Evolutionary conservation across 2,888 invertebrate genomes (phyloP).

Genomic region (Zhuqinia jingwanae): DNA sequence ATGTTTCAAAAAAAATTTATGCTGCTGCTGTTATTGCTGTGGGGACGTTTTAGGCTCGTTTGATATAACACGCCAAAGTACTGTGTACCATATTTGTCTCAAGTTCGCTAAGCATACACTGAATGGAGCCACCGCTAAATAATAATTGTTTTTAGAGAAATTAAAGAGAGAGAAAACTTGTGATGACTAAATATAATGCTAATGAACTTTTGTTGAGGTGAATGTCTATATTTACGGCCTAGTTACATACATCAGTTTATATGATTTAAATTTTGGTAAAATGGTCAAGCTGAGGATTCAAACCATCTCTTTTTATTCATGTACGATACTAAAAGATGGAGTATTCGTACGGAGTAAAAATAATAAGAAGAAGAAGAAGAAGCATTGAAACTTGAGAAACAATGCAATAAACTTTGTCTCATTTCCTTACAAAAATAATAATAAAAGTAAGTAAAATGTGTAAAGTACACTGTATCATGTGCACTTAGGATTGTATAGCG

Average conservation of each 20-base stretch:
- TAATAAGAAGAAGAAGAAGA: too few species aligned
- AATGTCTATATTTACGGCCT: too few species aligned
- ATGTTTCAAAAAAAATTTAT: neutral
- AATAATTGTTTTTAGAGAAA: neutral
- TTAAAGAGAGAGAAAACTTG: too few species aligned
- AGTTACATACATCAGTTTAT: too few species aligned
- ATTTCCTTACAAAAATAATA: neutral
- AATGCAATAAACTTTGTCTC: neutral
- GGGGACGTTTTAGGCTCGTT: too few species aligned
- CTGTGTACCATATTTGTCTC: neutral
- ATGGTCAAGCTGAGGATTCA: neutral
- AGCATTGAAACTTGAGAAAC: neutral
- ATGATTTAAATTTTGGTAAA: neutral
- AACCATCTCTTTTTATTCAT: too few species aligned
- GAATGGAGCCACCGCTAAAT: neutral
- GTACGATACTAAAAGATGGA: too few species aligned
- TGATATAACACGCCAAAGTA: too few species aligned
- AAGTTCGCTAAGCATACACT: neutral
- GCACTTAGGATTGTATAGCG: too few species aligned
- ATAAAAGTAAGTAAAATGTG: neutral
- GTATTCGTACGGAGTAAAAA: too few species aligned
- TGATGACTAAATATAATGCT: neutral
- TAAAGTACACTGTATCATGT: too few species aligned
- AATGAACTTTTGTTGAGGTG: slow-evolving; percentile 16
- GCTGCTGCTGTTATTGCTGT: neutral